Conservation (phyloP, 2,113 vertebrate species). For the Rhynchomys soricoides region DNA sequence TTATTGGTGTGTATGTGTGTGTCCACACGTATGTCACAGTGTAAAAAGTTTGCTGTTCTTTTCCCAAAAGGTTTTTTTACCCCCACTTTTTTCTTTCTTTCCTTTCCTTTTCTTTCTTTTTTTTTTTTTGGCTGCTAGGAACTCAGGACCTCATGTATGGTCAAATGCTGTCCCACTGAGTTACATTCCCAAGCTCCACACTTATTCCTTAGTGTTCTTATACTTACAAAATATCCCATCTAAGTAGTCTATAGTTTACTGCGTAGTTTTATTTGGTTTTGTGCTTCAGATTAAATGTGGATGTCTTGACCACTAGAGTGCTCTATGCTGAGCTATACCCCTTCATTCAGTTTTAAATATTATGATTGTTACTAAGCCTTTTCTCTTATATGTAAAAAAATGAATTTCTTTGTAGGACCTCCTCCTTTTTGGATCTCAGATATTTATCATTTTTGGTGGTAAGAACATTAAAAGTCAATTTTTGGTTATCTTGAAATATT, state of each 20-base stretch:
- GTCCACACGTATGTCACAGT: background rate
- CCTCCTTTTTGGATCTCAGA: background rate
- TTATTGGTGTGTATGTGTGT: background rate
- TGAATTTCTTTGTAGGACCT: background rate
- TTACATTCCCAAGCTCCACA: background rate
- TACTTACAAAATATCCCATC: conserved; percentile 8
- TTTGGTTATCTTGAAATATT: background rate
- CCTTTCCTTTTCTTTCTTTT: background rate
- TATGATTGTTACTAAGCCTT: background rate
- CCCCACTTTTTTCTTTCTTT: background rate
- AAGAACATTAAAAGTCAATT: background rate
- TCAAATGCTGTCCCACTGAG: background rate
- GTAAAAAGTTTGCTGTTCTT: background rate
- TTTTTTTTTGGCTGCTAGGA: background rate
- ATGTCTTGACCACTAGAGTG: background rate
- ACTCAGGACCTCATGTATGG: background rate
- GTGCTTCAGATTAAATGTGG: background rate
- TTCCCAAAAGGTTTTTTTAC: background rate
- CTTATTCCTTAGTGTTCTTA: background rate
- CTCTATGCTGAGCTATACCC: background rate
- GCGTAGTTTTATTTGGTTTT: background rate
- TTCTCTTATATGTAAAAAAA: background rate
- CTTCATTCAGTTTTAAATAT: background rate
- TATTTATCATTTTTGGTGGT: background rate
- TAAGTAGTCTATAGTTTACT: conserved; percentile 22